Conservation (phyloP, 2,113 vertebrate genomes). For the Cervus canadensis region DNA sequence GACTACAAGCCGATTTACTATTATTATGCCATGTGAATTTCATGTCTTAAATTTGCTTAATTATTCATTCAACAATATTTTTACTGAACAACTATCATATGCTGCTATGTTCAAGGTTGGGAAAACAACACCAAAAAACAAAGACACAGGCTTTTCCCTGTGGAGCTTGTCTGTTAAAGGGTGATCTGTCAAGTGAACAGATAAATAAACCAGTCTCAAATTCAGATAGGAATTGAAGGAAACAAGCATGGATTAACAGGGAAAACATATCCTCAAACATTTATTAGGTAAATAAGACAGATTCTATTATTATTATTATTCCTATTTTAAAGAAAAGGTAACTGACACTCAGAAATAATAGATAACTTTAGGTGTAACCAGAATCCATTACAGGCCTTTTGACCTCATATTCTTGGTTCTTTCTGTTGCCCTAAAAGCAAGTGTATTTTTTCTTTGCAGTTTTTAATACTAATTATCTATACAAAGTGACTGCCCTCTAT, state of each 20-base stretch:
- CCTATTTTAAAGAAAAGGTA: neutral
- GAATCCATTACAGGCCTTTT: neutral
- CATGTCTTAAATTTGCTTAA: neutral
- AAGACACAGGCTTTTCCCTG: neutral
- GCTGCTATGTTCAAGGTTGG: neutral
- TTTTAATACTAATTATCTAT: neutral
- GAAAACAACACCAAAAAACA: neutral
- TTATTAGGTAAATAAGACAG: neutral
- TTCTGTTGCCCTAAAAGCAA: neutral
- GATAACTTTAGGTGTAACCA: neutral
- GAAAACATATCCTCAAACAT: neutral
- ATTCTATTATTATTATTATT: neutral
- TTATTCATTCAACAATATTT: neutral
- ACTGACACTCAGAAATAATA: neutral
- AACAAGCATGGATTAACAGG: neutral
- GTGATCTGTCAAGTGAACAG: neutral
- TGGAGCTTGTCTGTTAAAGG: neutral
- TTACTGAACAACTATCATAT: neutral
- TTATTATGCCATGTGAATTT: neutral
- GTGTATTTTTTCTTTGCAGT: neutral
- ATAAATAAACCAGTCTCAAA: neutral
- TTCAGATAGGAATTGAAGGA: neutral
- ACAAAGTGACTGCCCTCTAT: neutral
- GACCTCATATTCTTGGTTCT: neutral
- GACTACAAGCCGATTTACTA: neutral